A percentile compares a stretch with the other conserved stretches of the same genome.
Evolutionary conservation across 2,888 invertebrate species (phyloP).

Genomic region (Caenorhabditis plicata): DNA sequence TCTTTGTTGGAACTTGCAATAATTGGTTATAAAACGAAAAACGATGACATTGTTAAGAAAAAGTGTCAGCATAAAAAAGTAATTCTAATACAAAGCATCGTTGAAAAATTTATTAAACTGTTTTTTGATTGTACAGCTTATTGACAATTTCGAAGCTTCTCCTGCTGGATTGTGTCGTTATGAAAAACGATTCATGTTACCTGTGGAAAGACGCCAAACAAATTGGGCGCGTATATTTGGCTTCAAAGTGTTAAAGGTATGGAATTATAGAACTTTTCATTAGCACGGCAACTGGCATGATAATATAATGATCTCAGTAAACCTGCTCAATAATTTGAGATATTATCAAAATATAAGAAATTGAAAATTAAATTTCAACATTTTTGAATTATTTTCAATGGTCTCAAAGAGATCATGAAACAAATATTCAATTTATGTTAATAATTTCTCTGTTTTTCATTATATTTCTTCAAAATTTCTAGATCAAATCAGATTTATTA

Average conservation of each 20-base stretch:
- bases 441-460: no score
- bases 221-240: slow-evolving; percentile 18
- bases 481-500: no score
- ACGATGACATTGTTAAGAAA: slow-evolving; percentile 51
- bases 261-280: not conserved
- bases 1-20: slow-evolving; percentile 63
- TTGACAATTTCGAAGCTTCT: slow-evolving; percentile 45
- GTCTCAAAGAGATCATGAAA: no score
- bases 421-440: no score
- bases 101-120: not conserved
- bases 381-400: not conserved
- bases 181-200: slow-evolving; percentile 52
- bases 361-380: no score
- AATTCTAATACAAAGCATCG: not conserved
- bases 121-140: slow-evolving; percentile 9
- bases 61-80: slow-evolving; percentile 48
- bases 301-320: no score
- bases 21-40: slow-evolving; percentile 60
- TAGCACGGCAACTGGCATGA: no score
- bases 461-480: no score
- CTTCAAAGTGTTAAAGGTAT: slow-evolving; percentile 1
- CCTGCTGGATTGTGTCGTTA: slow-evolving; percentile 47
- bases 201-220: slow-evolving; percentile 35
- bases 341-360: no score
- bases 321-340: no score